A percentile compares a stretch with the other conserved stretches of the same genome.
Evolutionary conservation across 37 sponge, comb jelly and placozoan genomes (phyloP).

Genomic region (Beroe ovata): DNA sequence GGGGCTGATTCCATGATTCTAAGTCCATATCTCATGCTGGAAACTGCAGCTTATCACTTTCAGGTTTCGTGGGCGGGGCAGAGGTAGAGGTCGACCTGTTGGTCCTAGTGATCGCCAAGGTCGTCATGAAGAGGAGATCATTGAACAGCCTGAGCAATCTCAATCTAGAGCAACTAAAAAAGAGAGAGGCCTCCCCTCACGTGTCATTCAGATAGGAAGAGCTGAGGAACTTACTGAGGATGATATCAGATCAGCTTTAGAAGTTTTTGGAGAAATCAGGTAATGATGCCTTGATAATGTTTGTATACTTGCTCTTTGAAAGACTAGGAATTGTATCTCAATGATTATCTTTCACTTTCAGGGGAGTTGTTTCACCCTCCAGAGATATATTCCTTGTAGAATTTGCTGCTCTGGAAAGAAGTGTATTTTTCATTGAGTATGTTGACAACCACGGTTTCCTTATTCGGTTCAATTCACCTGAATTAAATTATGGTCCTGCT

Average conservation of each 20-base stretch:
- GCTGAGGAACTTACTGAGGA: conserved; percentile 51
- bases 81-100: conserved; percentile 26
- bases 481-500: conserved; percentile 53
- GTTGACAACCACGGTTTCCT: conserved; percentile 51
- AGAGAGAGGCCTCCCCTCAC: conserved; percentile 22
- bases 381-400: conserved; percentile 44
- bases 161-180: background rate
- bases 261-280: conserved; percentile 63
- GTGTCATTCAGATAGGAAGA: conserved; percentile 40
- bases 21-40: background rate
- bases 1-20: background rate
- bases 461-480: conserved; percentile 26
- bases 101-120: background rate
- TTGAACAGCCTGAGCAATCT: background rate
- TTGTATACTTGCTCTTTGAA: too few relatives aligned
- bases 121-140: background rate
- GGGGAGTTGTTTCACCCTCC: conserved; percentile 55
- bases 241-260: conserved; percentile 53
- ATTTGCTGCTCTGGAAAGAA: conserved; percentile 17
- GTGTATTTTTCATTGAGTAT: conserved; percentile 30
- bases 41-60: background rate
- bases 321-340: too few relatives aligned
- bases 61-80: conserved; percentile 12
- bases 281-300: background rate
- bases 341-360: too few relatives aligned